These are phyloP conservation scores for Phaonia tiefii DNA, from an alignment of 2,888 invertebrate species.

Conservation along the genomic window DNA sequence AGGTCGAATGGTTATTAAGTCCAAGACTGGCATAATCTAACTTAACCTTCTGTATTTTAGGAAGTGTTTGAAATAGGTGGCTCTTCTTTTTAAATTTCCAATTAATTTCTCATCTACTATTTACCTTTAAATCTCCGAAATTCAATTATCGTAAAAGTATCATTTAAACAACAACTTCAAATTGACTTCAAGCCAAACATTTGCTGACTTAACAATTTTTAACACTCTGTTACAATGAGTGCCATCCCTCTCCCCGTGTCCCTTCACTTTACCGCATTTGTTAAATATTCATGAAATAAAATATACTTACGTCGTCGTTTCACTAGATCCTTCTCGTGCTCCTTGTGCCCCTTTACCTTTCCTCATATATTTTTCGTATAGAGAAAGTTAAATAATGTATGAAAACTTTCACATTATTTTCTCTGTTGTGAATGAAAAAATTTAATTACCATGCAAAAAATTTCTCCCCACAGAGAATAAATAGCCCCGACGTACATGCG, in stretches of 20 bases:
- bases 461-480: conserved; percentile 34
- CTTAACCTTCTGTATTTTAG: too few relatives aligned
- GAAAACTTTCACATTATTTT: conserved; percentile 23
- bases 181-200: conserved; percentile 26
- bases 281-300: conserved; percentile 53
- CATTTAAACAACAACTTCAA: background rate
- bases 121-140: background rate
- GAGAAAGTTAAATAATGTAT: conserved; percentile 16
- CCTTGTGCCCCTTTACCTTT: background rate
- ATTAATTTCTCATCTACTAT: background rate
- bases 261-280: background rate
- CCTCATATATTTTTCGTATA: background rate
- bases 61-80: too few relatives aligned
- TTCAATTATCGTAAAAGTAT: conserved; percentile 9
- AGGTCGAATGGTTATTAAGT: too few relatives aligned
- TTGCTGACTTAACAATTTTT: conserved; percentile 27
- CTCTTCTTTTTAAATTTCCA: too few relatives aligned
- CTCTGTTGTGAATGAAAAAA: conserved; percentile 14
- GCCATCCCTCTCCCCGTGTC: too few relatives aligned
- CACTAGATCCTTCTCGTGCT: background rate
- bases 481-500: too few relatives aligned
- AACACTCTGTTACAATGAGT: conserved; percentile 1
- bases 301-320: conserved; percentile 1
- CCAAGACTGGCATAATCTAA: too few relatives aligned
- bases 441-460: conserved; percentile 49